These are phyloP conservation scores for Vidua macroura DNA, from an alignment of 2,113 vertebrate species.

Conservation along the genomic window DNA sequence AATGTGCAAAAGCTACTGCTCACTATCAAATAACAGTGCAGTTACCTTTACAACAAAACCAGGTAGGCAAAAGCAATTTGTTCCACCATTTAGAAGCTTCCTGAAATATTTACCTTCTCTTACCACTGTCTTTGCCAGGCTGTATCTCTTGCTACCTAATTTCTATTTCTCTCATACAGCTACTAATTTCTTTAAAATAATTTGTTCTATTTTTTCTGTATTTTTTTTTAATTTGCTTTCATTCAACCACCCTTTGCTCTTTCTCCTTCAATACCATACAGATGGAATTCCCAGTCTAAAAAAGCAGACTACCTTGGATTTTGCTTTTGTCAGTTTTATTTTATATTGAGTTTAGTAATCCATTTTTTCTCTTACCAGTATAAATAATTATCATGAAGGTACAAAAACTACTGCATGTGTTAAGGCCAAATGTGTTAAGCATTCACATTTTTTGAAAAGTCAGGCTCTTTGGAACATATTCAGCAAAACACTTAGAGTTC, in stretches of 20 bases:
- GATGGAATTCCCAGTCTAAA: neutral
- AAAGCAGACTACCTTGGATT: neutral
- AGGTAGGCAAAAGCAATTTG: neutral
- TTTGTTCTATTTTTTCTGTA: neutral
- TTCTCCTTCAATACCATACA: neutral
- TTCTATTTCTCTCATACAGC: neutral
- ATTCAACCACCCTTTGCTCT: neutral
- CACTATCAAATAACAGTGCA: neutral
- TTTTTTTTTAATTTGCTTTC: neutral
- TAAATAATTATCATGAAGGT: neutral
- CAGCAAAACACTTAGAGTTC: conserved; percentile 48
- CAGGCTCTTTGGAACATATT: conserved; percentile 43
- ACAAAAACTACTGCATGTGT: neutral
- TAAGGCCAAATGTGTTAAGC: neutral
- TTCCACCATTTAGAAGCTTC: neutral
- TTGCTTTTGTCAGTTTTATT: neutral
- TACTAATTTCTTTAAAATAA: neutral
- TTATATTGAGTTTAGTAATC: neutral
- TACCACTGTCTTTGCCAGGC: neutral
- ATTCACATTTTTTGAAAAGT: neutral
- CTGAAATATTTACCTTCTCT: neutral
- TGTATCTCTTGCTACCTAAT: neutral
- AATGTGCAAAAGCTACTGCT: neutral
- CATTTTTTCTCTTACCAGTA: neutral
- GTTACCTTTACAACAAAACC: neutral